These are phyloP conservation scores for Lycodopsis pacificus DNA, from an alignment of 2,797 vertebrate species.

Conservation along the genomic window DNA sequence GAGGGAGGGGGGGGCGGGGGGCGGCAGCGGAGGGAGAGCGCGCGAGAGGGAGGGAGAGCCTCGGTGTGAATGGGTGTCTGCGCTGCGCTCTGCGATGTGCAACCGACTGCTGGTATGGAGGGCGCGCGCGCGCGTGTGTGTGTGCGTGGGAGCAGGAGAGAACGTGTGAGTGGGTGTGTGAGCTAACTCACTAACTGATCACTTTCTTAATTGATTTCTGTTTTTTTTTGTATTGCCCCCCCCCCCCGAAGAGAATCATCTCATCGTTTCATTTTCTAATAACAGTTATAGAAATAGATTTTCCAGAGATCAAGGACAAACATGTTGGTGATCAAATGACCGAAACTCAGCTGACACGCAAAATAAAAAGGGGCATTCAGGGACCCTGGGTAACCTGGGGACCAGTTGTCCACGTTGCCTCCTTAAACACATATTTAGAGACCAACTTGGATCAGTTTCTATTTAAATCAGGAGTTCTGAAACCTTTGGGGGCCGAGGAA, in stretches of 20 bases:
- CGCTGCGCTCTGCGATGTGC: slow-evolving; percentile 47
- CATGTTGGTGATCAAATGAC: not conserved
- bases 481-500: not conserved
- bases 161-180: not conserved
- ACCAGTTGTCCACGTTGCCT: not conserved
- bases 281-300: no score
- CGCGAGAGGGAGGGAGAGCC: slow-evolving; percentile 21
- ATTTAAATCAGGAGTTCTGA: not conserved
- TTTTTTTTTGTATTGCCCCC: not conserved
- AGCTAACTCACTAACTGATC: not conserved
- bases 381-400: not conserved
- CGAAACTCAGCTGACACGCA: no score
- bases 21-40: not conserved
- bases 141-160: not conserved
- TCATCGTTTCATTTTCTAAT: no score
- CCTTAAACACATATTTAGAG: no score
- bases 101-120: not conserved
- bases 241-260: not conserved
- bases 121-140: not conserved
- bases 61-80: slow-evolving; percentile 42
- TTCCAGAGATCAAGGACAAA: not conserved
- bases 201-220: not conserved
- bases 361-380: not conserved
- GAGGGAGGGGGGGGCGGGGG: not conserved
- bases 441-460: no score